These are phyloP conservation scores for Peromyscus californicus DNA, from an alignment of 2,113 vertebrate species.

Conservation along the genomic window DNA sequence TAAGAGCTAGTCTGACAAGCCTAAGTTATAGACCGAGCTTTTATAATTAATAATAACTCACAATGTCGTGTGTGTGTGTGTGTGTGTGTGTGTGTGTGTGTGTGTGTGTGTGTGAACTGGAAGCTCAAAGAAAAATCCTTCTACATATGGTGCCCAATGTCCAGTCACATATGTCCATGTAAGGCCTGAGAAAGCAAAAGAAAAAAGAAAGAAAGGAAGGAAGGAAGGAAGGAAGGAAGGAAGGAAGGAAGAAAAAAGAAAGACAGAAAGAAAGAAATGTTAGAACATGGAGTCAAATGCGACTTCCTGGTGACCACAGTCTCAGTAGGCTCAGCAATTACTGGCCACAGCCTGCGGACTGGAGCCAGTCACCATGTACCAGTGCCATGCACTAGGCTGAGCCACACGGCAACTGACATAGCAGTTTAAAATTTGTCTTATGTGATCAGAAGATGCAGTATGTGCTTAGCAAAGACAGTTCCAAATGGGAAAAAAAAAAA, in stretches of 20 bases:
- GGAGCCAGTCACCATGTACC: not conserved
- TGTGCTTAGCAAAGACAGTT: not conserved
- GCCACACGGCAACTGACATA: not conserved
- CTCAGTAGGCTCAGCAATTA: not conserved
- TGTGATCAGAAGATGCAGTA: not conserved
- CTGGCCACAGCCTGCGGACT: too few relatives aligned
- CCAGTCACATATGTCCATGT: not conserved
- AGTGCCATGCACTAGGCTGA: not conserved
- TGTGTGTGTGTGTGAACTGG: not conserved
- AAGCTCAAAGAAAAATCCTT: not conserved
- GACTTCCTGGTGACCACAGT: not conserved
- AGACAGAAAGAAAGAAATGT: too few relatives aligned
- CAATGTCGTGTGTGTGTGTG: not conserved
- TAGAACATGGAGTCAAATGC: not conserved
- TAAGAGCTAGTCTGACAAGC: not conserved
- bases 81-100: not conserved
- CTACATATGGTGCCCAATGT: not conserved
- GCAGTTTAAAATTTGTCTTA: not conserved
- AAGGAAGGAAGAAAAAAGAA: rapidly evolving
- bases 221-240: not conserved
- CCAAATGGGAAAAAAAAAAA: not conserved
- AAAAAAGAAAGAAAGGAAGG: rapidly evolving
- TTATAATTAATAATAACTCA: not conserved
- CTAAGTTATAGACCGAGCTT: not conserved
- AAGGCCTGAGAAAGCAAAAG: not conserved